A percentile compares a stretch with the other conserved stretches of the same genome.
Evolutionary conservation across 2,888 invertebrate genomes (phyloP).

Genomic region (Pheosia gnoma): DNA sequence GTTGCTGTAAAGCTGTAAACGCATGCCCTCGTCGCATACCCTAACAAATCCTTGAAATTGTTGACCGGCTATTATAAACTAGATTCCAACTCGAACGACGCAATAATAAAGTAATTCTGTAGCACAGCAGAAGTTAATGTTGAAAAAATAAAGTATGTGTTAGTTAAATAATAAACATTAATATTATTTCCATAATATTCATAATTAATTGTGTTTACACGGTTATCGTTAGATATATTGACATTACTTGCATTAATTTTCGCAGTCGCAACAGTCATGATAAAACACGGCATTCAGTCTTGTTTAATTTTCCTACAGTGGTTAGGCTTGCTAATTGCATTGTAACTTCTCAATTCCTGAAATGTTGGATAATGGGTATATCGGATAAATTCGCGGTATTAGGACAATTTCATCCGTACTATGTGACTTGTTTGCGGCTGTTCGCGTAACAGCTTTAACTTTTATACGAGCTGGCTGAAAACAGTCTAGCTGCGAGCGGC

Average conservation of each 20-base stretch:
- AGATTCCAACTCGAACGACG: not conserved
- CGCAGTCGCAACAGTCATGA: not conserved
- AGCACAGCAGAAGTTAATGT: not conserved
- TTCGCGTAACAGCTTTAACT: constrained; percentile 9
- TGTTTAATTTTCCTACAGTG: not conserved
- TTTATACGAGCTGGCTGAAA: constrained; percentile 19
- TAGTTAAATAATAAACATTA: not conserved
- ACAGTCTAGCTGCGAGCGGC: constrained; percentile 23
- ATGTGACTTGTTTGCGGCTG: not conserved
- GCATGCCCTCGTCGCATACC: not conserved
- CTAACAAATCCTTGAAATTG: not conserved
- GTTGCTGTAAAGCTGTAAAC: not conserved
- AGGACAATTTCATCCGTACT: not conserved
- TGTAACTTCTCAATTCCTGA: not conserved
- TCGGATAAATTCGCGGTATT: not conserved
- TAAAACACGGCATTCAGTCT: not conserved
- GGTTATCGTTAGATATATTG: not conserved
- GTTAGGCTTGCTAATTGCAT: not conserved
- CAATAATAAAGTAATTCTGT: not conserved
- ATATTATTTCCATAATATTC: not conserved
- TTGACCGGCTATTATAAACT: not conserved
- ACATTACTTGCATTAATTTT: not conserved
- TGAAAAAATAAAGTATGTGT: not conserved
- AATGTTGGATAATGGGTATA: not conserved
- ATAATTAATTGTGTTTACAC: not conserved